Evolutionary conservation across 1,140 invertebrate genomes (phyloP).

Genomic region (Nylanderia fulva): DNA sequence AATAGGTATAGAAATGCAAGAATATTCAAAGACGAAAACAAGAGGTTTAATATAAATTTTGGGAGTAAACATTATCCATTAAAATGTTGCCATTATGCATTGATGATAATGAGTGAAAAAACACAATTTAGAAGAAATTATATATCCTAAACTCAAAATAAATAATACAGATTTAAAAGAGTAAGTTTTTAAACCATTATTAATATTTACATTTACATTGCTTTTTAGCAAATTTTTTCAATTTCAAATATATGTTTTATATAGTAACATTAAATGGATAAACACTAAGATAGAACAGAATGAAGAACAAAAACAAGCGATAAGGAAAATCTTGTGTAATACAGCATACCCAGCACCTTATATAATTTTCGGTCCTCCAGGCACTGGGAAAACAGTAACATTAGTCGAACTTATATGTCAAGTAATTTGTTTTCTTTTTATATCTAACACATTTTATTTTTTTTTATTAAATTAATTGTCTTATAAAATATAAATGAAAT

Average conservation of each 20-base stretch:
- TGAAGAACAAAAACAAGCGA: slow-evolving; percentile 82
- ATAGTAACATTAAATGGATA: slow-evolving; percentile 86
- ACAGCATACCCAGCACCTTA: slow-evolving; percentile 89
- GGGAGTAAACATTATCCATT: slow-evolving; percentile 56
- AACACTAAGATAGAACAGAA: slow-evolving; percentile 89
- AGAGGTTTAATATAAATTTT: slow-evolving; percentile 70
- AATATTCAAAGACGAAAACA: not conserved
- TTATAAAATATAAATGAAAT: too few relatives aligned
- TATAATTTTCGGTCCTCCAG: slow-evolving; percentile 93
- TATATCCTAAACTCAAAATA: slow-evolving; percentile 69
- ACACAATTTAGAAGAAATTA: slow-evolving; percentile 57
- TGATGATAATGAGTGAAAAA: slow-evolving; percentile 60
- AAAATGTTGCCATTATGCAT: slow-evolving; percentile 71
- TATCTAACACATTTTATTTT: not conserved
- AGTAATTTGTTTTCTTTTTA: slow-evolving; percentile 69
- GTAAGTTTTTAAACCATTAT: slow-evolving; percentile 44
- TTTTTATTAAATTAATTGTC: too few relatives aligned
- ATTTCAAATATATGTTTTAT: not conserved
- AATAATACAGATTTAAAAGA: not conserved
- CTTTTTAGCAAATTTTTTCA: not conserved
- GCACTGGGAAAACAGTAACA: slow-evolving; percentile 93
- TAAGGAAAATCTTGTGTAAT: slow-evolving; percentile 76
- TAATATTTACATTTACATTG: not conserved
- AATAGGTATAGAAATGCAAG: slow-evolving; percentile 50
- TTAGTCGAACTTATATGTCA: slow-evolving; percentile 91